phyloP scores from a whole-genome alignment of 2,888 invertebrate genomes.

The Drosophila mayaguana region DNA sequence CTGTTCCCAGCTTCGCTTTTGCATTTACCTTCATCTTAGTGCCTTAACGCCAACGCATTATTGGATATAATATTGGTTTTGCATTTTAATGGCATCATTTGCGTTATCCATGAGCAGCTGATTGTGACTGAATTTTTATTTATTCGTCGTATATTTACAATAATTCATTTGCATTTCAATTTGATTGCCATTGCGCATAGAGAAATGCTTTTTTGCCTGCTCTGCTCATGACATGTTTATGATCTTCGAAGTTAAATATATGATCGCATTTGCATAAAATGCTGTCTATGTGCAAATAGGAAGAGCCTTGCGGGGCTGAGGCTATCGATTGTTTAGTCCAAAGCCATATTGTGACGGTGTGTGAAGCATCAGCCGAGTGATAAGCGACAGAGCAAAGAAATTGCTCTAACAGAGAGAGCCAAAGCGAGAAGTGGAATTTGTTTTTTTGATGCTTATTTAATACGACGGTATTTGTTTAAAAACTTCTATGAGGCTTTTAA shows the following conservation, averaged over 20 bases:
- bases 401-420: not conserved
- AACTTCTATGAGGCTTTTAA: constrained; percentile 20
- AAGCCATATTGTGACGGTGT: not conserved
- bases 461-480: not conserved
- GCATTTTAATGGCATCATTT: constrained; percentile 62
- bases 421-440: not conserved
- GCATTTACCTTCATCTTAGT: not conserved
- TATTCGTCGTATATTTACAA: constrained; percentile 41
- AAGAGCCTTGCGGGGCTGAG: not conserved
- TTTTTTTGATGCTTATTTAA: not conserved
- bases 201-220: not conserved
- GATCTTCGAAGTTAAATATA: constrained; percentile 53
- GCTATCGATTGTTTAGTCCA: constrained; percentile 9
- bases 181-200: constrained; percentile 33
- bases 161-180: constrained; percentile 72
- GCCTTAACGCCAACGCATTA: constrained; percentile 17
- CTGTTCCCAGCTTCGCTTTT: too few relatives aligned
- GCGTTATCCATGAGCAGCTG: constrained; percentile 29
- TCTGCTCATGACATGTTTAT: constrained; percentile 55
- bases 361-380: not conserved
- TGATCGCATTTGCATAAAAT: constrained; percentile 56
- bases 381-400: not conserved
- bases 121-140: constrained; percentile 49
- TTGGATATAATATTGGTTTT: constrained; percentile 35
- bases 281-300: constrained; percentile 54